Evolutionary conservation across 2,113 vertebrate species (phyloP), one percentile per base, ranked within the genome.

Genomic region (Pyrgilauda ruficollis): DNA sequence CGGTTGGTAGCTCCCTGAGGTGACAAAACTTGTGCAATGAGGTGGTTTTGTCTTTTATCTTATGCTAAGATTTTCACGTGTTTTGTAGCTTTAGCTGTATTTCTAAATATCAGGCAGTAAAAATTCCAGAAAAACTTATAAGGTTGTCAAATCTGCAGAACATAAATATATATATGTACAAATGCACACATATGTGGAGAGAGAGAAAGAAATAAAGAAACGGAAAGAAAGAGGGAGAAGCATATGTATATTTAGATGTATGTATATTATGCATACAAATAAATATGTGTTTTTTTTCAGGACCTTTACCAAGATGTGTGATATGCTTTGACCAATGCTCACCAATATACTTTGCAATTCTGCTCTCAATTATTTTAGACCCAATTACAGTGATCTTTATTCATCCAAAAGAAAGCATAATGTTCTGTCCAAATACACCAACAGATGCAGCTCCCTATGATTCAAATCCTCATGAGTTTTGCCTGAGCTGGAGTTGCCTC

Each of bases 131-230:
- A 92, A 90, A 89, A 62, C 43, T 61, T 93, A 33, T 2, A 77
- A 64, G 83, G 61, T 49, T 89, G 89, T 90, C 80, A 92, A 53
- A 87, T 82, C 67, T 87, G 41, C 2, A 2, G 53, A 89, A 62
- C 52, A 93, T 88, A 89, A 91, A 87, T 86, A 82, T 87, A 78
- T 93, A 66, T 86, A 66, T 93, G 74, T 89, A 94, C 76, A 64
- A 67, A 93, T 70, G 61, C 49, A 78, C 55, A 84, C 46, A 80
- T 74, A 74, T 53, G 91, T 35, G 67, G 72, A 73, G 59, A 77
- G 13, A 77, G 7, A 70, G n/a, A 82, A 83, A 92, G 76, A 84
- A 79, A 66, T 52, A 56, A 53, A 80, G 19, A 13, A 63, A 86
- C 0, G 13, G n/a, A 78, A 28, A 81, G 28, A 84, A 63, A 69